Percentiles rank a stretch among this genome's conserved stretches.
Conservation (phyloP, 2,797 vertebrate species). For the Hyperoplus immaculatus region DNA sequence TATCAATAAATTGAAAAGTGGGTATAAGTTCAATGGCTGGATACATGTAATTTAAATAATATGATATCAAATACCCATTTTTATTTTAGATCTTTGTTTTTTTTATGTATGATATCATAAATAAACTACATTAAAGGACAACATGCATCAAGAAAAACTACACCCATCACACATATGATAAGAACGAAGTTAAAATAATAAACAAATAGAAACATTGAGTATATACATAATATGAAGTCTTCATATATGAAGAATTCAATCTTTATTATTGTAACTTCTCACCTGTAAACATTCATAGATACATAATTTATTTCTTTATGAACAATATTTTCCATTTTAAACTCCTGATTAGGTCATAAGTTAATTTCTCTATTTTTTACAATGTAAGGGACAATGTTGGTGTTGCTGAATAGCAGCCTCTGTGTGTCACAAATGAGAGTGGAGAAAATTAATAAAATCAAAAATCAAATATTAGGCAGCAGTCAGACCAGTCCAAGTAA, state of each 20-base stretch:
- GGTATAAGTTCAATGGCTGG: background rate
- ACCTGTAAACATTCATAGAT: background rate
- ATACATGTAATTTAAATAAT: background rate
- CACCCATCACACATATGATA: background rate
- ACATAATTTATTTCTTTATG: background rate
- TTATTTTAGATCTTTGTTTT: background rate
- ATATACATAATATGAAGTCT: conserved; percentile 3
- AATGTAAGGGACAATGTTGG: background rate
- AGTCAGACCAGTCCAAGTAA: background rate
- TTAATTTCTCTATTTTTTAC: background rate
- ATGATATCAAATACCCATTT: background rate
- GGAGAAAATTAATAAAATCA: no score
- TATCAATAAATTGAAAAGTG: background rate
- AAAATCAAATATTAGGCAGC: background rate
- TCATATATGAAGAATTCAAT: background rate
- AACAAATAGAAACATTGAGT: background rate
- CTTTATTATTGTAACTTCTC: background rate
- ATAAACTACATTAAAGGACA: background rate
- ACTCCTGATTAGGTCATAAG: background rate
- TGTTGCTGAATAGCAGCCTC: background rate
- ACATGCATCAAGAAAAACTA: background rate
- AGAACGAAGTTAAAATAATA: background rate
- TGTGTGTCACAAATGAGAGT: background rate
- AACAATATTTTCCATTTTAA: background rate
- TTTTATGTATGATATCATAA: background rate